Evolutionary conservation across 2,113 vertebrate species (phyloP).

Genomic region (Leptobrachium ailaonicum): DNA sequence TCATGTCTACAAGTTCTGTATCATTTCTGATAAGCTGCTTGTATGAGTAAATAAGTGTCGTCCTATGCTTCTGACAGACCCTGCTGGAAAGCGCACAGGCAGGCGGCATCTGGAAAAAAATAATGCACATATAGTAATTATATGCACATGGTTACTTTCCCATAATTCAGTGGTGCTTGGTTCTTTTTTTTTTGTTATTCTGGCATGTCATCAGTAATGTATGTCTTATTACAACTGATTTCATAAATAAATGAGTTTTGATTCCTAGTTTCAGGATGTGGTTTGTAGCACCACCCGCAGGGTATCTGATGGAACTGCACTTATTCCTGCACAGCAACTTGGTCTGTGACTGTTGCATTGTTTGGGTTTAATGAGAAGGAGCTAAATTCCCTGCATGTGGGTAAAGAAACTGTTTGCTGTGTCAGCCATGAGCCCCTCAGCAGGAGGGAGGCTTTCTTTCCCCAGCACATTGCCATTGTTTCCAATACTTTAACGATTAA

Average conservation of each 20-base stretch:
- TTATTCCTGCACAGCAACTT: not conserved
- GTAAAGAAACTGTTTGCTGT: constrained; percentile 35
- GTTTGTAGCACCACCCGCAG: constrained; percentile 75
- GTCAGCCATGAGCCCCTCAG: constrained; percentile 38
- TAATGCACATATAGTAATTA: too few relatives aligned
- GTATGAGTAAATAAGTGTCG: constrained; percentile 5
- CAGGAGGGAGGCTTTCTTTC: constrained; percentile 7
- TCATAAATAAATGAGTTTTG: constrained; percentile 2
- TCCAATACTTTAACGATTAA: not conserved
- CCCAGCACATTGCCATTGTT: constrained; percentile 11
- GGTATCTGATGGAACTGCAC: constrained; percentile 55
- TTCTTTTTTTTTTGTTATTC: not conserved
- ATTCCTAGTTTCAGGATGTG: constrained; percentile 52
- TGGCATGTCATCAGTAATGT: not conserved
- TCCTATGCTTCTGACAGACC: constrained; percentile 65
- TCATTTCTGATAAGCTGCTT: too few relatives aligned
- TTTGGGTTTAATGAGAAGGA: constrained; percentile 52
- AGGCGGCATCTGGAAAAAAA: not conserved
- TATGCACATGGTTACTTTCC: too few relatives aligned
- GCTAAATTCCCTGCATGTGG: constrained; percentile 41
- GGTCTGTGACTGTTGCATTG: constrained; percentile 11
- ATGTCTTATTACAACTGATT: constrained; percentile 3
- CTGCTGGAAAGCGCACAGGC: constrained; percentile 52
- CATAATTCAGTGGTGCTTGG: too few relatives aligned
- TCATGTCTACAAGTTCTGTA: too few relatives aligned